Percentiles rank a stretch among this genome's conserved stretches.
Evolutionary conservation across 2,797 vertebrate genomes (phyloP).

Genomic region (Coccyzus lansbergi): DNA sequence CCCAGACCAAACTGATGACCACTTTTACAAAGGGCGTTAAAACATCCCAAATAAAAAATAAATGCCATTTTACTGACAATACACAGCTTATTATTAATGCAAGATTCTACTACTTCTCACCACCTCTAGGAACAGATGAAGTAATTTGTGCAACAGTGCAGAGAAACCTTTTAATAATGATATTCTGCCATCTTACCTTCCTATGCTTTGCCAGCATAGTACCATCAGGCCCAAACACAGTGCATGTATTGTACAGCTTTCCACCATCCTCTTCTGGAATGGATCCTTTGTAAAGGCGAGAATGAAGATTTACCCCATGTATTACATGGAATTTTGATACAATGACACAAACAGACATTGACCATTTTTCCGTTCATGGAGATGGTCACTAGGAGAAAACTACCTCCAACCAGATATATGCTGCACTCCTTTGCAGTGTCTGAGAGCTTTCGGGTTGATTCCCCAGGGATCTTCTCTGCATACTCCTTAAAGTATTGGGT

Average conservation of each 20-base stretch:
- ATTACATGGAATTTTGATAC: neutral
- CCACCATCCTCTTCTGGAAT: conserved; percentile 92
- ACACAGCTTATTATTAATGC: neutral
- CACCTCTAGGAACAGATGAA: neutral
- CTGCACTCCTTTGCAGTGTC: conserved; percentile 88
- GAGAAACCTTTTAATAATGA: neutral
- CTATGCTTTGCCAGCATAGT: conserved; percentile 89
- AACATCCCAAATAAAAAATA: neutral
- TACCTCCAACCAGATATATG: conserved; percentile 94
- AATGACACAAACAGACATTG: neutral
- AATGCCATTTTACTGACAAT: neutral
- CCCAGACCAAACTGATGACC: neutral
- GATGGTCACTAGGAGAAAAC: neutral
- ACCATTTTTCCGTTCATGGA: neutral
- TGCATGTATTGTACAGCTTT: conserved; percentile 92
- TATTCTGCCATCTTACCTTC: conserved; percentile 81
- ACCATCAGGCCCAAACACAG: conserved; percentile 93
- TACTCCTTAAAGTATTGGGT: conserved; percentile 88
- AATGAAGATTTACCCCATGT: neutral
- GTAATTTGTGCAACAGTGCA: neutral
- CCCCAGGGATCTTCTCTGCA: conserved; percentile 93
- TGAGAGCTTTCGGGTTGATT: conserved; percentile 88
- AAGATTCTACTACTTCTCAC: neutral
- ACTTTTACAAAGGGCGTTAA: neutral
- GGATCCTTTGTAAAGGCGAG: conserved; percentile 83